Base-by-base conservation (phyloP, 2,888 invertebrate genomes). In the Silvanus unidentatus region DNA sequence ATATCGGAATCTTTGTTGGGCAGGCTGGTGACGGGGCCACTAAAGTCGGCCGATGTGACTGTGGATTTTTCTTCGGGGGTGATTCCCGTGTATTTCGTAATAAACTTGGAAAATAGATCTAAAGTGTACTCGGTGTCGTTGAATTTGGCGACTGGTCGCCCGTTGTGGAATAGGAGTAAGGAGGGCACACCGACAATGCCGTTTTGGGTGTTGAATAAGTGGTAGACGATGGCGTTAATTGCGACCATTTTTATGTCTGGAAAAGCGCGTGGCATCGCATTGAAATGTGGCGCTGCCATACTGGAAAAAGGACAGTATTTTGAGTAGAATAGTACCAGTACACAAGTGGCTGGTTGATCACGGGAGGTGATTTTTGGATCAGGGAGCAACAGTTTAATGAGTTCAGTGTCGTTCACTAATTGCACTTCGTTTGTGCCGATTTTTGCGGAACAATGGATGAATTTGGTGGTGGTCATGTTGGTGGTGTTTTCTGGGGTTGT, bases 121-220 rank as follows among this genome's bases (percentile, higher is more conserved):
- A 93, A 77, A 3, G 84, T 87, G 51, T 90, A 86, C 48, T 86
- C 82, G 8, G 88, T 83, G 15, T 83, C 86, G 74, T 89, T 93
- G 65, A 84, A 92, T 73, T 89, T 88, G 0, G 86, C 86, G 16
- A 89, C 81, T 1, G 91, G 84, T 53, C 88, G 77, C 0, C 92
- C 92, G 69, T 92, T 93, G 60, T 94, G 92, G 60, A 95, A 90
- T 51, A 96, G 76, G 73, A 94, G 79, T 27, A 94, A 66, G 2
- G 92, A 90, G 5, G 95, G 95, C 30, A 95, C 85, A 12, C 92
- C 93, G 6, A 92, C 85, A 46, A 94, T 88, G 8, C 94, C 94
- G 70, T 89, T 92, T 58, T 92, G 89, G 0, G 92, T 88, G 72
- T 92, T 94, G 40, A 92, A 88, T 48, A 86, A 81, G 63, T 85